Conservation (phyloP, 2,888 invertebrate genomes). For the Hyalella azteca region DNA sequence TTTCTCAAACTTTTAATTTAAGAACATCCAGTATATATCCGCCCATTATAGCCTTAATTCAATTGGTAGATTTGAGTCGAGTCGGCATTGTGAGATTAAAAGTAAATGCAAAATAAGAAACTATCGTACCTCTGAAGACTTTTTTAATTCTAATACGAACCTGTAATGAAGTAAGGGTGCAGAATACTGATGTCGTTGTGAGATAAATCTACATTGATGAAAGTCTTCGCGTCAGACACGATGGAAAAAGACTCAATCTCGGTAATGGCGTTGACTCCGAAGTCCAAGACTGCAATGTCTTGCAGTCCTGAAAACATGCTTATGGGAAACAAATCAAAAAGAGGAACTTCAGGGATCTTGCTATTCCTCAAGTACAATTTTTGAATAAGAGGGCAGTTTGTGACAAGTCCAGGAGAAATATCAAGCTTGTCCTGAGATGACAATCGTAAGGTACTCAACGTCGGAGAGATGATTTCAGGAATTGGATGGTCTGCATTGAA, state of each 20-base stretch:
- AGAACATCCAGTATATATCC: neutral
- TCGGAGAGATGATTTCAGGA: neutral
- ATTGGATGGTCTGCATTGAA: neutral
- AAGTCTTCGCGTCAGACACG: neutral
- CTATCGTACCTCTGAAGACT: neutral
- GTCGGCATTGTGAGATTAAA: neutral
- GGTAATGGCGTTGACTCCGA: neutral
- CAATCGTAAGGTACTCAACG: neutral
- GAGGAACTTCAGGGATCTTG: neutral
- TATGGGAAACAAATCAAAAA: neutral
- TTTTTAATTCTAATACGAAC: neutral
- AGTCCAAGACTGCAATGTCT: neutral
- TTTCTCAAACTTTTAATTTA: neutral
- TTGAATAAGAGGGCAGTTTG: neutral
- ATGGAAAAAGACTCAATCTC: neutral
- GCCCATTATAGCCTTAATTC: neutral
- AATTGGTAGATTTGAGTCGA: neutral
- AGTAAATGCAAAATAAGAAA: neutral
- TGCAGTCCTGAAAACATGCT: neutral
- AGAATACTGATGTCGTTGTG: neutral
- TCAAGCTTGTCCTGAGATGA: neutral
- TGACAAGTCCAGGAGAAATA: neutral
- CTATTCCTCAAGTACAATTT: neutral
- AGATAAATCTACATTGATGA: neutral
- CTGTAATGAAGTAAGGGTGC: neutral